Conservation (phyloP, 2,797 vertebrate species). For the Champsocephalus esox region DNA sequence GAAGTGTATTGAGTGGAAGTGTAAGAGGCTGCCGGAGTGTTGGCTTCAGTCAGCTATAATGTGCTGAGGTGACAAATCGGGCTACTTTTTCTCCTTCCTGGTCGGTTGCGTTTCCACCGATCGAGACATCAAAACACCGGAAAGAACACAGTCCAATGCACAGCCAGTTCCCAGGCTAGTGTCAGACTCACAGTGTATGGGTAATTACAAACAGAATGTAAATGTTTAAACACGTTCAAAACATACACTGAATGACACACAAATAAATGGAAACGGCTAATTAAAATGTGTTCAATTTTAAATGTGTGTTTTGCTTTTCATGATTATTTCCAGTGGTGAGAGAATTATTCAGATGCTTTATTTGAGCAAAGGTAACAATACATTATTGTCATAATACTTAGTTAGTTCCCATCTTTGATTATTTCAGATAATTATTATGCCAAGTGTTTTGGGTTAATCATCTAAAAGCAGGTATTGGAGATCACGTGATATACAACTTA, state of each 20-base stretch:
- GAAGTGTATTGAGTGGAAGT: constrained; percentile 68
- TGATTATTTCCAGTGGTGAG: neutral
- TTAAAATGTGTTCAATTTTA: neutral
- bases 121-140: constrained; percentile 75
- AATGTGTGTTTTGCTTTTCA: neutral
- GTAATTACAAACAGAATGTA: neutral
- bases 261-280: neutral
- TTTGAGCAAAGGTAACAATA: too few species aligned
- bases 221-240: neutral
- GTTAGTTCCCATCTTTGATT: neutral
- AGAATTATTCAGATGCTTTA: too few species aligned
- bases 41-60: constrained; percentile 43
- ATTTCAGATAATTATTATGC: neutral
- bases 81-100: constrained; percentile 53
- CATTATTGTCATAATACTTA: too few species aligned
- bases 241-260: neutral
- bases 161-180: constrained; percentile 39
- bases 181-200: constrained; percentile 46
- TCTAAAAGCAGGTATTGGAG: neutral
- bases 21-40: constrained; percentile 48
- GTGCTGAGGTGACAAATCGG: constrained; percentile 73
- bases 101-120: constrained; percentile 59
- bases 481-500: constrained; percentile 18
- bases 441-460: neutral
- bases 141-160: constrained; percentile 45